These are phyloP conservation scores for Pristionchus pacificus DNA, from an alignment of 1,140 invertebrate species.

Conservation along the genomic window DNA sequence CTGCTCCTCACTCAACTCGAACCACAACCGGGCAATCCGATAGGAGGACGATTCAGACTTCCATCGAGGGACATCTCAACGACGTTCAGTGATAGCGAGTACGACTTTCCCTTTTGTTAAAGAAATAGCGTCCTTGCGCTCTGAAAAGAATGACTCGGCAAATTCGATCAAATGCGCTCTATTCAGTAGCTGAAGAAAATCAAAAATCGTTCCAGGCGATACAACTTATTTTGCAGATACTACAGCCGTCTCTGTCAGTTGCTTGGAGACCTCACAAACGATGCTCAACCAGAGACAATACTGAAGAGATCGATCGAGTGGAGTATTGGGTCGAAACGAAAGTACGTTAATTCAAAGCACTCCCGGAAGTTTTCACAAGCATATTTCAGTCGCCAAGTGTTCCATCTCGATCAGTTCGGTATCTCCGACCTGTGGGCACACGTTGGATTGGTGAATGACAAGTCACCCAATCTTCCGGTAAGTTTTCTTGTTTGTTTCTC, in stretches of 20 bases:
- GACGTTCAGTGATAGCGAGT: neutral
- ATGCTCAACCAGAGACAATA: neutral
- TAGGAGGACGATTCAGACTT: neutral
- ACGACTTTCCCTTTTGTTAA: neutral
- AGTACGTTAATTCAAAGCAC: no score
- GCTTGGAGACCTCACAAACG: neutral
- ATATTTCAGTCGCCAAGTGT: neutral
- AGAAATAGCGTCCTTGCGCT: no score
- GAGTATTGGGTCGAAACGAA: no score
- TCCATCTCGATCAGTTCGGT: neutral
- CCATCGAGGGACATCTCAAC: neutral
- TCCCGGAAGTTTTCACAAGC: no score
- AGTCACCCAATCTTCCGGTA: neutral
- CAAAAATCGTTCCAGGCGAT: no score
- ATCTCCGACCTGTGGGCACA: neutral
- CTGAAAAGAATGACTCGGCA: no score
- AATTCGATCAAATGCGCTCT: no score
- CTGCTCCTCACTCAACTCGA: neutral
- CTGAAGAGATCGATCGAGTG: neutral
- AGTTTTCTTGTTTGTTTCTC: no score
- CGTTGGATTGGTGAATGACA: neutral
- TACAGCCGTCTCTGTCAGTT: neutral
- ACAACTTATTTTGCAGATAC: no score
- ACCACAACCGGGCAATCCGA: neutral
- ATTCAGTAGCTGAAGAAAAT: no score